A percentile compares a stretch with the other conserved stretches of the same genome.
Conservation (phyloP, 1,140 invertebrate species). For the Papilio dardanus region DNA sequence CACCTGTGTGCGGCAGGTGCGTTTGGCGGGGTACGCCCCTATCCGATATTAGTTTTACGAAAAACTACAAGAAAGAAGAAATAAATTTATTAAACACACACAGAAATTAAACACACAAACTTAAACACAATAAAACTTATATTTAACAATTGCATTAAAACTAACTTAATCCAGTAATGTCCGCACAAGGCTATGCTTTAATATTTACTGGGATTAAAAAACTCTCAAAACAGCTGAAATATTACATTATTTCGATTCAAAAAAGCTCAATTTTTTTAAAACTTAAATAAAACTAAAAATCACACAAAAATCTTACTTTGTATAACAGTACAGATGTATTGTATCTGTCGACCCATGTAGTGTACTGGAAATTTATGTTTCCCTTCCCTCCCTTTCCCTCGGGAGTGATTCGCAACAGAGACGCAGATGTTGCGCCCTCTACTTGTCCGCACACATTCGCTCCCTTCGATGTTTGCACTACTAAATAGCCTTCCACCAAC, state of each 20-base stretch:
- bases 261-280: too few relatives aligned
- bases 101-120: too few relatives aligned
- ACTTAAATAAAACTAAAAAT: not conserved
- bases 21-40: conserved; percentile 40
- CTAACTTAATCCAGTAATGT: too few relatives aligned
- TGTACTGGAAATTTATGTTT: not conserved
- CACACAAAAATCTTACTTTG: conserved; percentile 2
- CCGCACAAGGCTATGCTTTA: too few relatives aligned
- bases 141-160: too few relatives aligned
- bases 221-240: too few relatives aligned
- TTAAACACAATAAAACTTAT: too few relatives aligned
- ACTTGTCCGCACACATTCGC: conserved; percentile 41
- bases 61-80: too few relatives aligned
- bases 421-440: conserved; percentile 44
- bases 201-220: too few relatives aligned
- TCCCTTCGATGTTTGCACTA: conserved; percentile 4
- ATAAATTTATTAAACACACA: too few relatives aligned
- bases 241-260: too few relatives aligned
- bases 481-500: conserved; percentile 37
- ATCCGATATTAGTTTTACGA: conserved; percentile 49
- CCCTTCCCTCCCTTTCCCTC: conserved; percentile 29
- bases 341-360: not conserved
- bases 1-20: conserved; percentile 64
- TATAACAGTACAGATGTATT: not conserved
- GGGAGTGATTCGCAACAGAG: conserved; percentile 45